phyloP scores from a whole-genome alignment of 2,113 vertebrate genomes.

The Ranitomeya imitator region DNA sequence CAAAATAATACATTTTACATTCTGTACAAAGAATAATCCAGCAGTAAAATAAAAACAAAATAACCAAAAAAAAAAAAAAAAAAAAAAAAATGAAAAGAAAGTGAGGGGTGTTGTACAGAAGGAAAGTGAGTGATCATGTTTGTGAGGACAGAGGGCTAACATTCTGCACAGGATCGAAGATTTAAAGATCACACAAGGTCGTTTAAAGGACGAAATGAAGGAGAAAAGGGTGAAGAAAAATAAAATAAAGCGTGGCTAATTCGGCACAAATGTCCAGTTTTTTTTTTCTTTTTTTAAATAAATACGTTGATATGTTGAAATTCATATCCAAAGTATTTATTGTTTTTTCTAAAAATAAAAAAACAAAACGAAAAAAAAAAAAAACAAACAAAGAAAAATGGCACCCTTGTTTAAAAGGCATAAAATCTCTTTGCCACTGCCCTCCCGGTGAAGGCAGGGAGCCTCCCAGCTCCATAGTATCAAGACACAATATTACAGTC shows the following conservation, averaged over 20 bases:
- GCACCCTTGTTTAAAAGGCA: slow-evolving; percentile 66
- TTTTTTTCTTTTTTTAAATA: slow-evolving; percentile 64
- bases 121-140: slow-evolving; percentile 64
- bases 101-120: slow-evolving; percentile 67
- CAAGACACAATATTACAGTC: slow-evolving; percentile 62
- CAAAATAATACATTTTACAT: slow-evolving; percentile 99
- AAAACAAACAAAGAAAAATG: slow-evolving; percentile 55
- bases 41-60: slow-evolving; percentile 87
- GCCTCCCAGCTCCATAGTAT: slow-evolving; percentile 65
- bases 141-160: slow-evolving; percentile 49
- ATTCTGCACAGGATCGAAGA: slow-evolving; percentile 59
- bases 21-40: slow-evolving; percentile 98
- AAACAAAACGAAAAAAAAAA: background rate
- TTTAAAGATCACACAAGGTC: slow-evolving; percentile 70
- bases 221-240: background rate
- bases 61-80: slow-evolving; percentile 77
- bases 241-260: slow-evolving; percentile 67
- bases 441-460: slow-evolving; percentile 64
- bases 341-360: slow-evolving; percentile 26
- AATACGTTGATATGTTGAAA: slow-evolving; percentile 61
- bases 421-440: slow-evolving; percentile 69
- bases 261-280: slow-evolving; percentile 67
- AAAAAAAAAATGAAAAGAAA: slow-evolving; percentile 69
- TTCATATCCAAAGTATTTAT: slow-evolving; percentile 58
- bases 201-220: slow-evolving; percentile 71